A percentile compares a stretch with the other conserved stretches of the same genome.
These are phyloP conservation scores for Bursaphelenchus okinawaensis DNA, from an alignment of 2,888 invertebrate species.

Conservation along the genomic window DNA sequence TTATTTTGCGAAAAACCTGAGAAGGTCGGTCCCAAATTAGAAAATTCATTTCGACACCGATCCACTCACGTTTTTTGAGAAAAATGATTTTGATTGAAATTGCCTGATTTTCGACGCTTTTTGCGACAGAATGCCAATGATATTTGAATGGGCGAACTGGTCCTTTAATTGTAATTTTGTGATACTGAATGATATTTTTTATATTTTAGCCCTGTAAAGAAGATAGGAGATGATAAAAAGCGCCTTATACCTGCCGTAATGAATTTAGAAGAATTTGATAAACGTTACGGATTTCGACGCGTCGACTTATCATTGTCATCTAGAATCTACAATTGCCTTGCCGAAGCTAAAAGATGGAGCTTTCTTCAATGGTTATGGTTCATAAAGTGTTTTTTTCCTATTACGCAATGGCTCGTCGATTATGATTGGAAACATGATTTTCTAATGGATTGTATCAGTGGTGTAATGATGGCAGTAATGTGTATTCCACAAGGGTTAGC, in stretches of 20 bases:
- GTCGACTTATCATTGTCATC: slow-evolving; percentile 24
- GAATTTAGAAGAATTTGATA: slow-evolving; percentile 29
- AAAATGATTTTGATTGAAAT: too few species aligned
- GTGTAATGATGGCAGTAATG: slow-evolving; percentile 41
- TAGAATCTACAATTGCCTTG: slow-evolving; percentile 19
- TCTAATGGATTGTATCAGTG: slow-evolving; percentile 36
- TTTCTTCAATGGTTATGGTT: slow-evolving; percentile 32
- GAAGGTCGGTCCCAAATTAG: too few species aligned
- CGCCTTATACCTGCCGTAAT: neutral
- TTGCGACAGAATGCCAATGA: too few species aligned
- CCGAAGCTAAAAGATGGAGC: slow-evolving; percentile 25
- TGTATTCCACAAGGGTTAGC: slow-evolving; percentile 48
- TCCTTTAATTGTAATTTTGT: too few species aligned
- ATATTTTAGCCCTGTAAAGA: too few species aligned
- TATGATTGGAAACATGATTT: slow-evolving; percentile 35
- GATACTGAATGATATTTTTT: too few species aligned
- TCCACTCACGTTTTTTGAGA: too few species aligned
- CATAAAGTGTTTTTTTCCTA: slow-evolving; percentile 28
- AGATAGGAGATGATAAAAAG: too few species aligned
- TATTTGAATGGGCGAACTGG: too few species aligned
- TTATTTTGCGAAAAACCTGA: too few species aligned
- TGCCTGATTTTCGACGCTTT: too few species aligned
- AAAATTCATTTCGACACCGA: too few species aligned
- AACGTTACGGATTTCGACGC: slow-evolving; percentile 24
- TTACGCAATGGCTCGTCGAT: slow-evolving; percentile 33